Evolutionary conservation across 2,888 invertebrate genomes (phyloP), one percentile per base, ranked within the genome.

Genomic region (Sturmia bella): DNA sequence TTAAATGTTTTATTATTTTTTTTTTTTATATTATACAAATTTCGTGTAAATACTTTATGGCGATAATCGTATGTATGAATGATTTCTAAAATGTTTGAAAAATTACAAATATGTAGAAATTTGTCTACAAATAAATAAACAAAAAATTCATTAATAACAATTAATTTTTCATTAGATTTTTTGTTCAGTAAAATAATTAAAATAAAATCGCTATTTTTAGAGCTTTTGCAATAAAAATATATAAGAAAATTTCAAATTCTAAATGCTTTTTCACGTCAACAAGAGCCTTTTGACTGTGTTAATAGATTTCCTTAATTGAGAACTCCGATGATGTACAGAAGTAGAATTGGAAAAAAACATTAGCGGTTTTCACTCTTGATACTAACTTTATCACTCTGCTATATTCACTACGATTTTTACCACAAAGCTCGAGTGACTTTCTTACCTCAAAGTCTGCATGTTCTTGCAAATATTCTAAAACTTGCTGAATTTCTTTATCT

Each of bases 151-250:
- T 66, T 27, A 59, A 59, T 45, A 48, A 32, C 64, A 76, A 72
- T 54, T 66, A 72, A 45, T 72, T 80, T 66, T 72, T 59, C 1
- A 48, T 52, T 59, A 66, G 17, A 43, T 50, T 68, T 56, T 1
- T 57, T 69, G 11, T 32, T 19, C 11, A 56, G 11, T 43, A 41
- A 43, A 69, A 61, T 4, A 21, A 19, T 15, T 32, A 39, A 70
- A 59, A 39, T 24, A 64, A 73, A 63, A 43, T 45, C n/a, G 57
- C 50, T 66, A 68, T 75, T 75, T 75, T 52, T 75, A 66, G 64
- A 21, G n/a, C 24, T 57, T 74, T 63, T 4, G 21, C 15, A 52
- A 9, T n/a, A 5, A 37, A 24, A 37, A 37, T 37, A 37, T 19
- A 64, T 3, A 6, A 21, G 3, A 32, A 32, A 12, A 48, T 3